Base-by-base conservation (phyloP, 2,797 vertebrate genomes). In the Poeciliopsis turneri region DNA sequence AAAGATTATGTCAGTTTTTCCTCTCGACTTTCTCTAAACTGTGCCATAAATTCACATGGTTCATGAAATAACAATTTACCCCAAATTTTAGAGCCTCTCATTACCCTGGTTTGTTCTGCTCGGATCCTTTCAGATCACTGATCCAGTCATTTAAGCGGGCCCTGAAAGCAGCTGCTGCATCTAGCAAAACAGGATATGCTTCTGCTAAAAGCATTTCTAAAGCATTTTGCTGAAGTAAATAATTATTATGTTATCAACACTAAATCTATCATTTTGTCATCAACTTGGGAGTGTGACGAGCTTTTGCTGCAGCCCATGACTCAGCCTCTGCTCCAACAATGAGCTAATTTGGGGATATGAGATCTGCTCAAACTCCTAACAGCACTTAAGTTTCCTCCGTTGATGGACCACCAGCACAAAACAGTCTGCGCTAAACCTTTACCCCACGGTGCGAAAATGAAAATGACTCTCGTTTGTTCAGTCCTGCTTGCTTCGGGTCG, bases 381-480 rank as follows among this genome's bases (percentile, higher is more conserved):
- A 86, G 82, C 87, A 78, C 91, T 90, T 89, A 77, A 81, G 82
- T 71, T 87, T 88, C 84, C 59, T 84, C 83, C 75, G 84, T 78
- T 72, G 74, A 82, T 90, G 88, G 90, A 88, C 90, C 89, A 90
- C 87, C 90, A 88, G 88, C 30, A 76, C 80, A 36, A 90, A 81
- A 84, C 81, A 79, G 85, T 84, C 85, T 69, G 80, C 84, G 77
- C 84, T 88, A 92, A 90, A 92, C 91, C 89, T 92, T 86, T 87
- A 85, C 89, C 88, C 85, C 86, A 88, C 82, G 83, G 93, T 90
- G 93, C 90, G 89, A 83, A 90, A 88, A 89, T 71, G 88, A 86
- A 90, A 86, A 93, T 83, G 84, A 77, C 77, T 84, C 85, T 89
- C 39, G 89, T 91, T 90, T 86, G 88, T 92, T 89, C 84, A 68